Evolutionary conservation across 1,140 invertebrate genomes (phyloP).

Genomic region (Ephestia elutella): DNA sequence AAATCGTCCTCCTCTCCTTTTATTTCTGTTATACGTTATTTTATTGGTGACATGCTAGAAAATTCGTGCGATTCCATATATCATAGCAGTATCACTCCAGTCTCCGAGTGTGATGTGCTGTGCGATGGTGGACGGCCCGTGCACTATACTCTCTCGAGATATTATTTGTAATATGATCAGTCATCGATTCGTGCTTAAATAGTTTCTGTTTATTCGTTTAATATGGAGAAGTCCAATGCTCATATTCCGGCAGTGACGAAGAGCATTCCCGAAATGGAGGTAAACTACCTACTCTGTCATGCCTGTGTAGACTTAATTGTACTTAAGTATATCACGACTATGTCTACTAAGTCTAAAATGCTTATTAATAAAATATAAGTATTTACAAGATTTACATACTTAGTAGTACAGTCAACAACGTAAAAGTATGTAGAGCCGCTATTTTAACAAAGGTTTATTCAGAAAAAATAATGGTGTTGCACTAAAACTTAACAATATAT

Average conservation of each 20-base stretch:
- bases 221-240: conserved; percentile 36
- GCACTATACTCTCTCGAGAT: conserved; percentile 30
- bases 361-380: too few relatives aligned
- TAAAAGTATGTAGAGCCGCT: too few relatives aligned
- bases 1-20: conserved; percentile 31
- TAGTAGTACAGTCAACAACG: too few relatives aligned
- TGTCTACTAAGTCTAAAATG: too few relatives aligned
- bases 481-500: too few relatives aligned
- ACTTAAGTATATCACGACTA: too few relatives aligned
- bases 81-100: neutral
- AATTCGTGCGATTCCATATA: neutral
- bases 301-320: conserved; percentile 10
- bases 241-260: conserved; percentile 48
- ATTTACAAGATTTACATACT: too few relatives aligned
- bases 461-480: too few relatives aligned
- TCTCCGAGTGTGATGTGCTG: conserved; percentile 37
- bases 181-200: conserved; percentile 22
- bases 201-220: conserved; percentile 21
- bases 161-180: conserved; percentile 31
- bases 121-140: conserved; percentile 28
- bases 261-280: conserved; percentile 51
- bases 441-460: too few relatives aligned
- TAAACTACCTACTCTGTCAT: conserved; percentile 38
- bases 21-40: conserved; percentile 26
- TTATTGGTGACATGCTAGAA: conserved; percentile 4